Percentiles rank a stretch among this genome's conserved stretches.
Conservation (phyloP, 2,113 vertebrate species). For the Hemibagrus wyckioides region DNA sequence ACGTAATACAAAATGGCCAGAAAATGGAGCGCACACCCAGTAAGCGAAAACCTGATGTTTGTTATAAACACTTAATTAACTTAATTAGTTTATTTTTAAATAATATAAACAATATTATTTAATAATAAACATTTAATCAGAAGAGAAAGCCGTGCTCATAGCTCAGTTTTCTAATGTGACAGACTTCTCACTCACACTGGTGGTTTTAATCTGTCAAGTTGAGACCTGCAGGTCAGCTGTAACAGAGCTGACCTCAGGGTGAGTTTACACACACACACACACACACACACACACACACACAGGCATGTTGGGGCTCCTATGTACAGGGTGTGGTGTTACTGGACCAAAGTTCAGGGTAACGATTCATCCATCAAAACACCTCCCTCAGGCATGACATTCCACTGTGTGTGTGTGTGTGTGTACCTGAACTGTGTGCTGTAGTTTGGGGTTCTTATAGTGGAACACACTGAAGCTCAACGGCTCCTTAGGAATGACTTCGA, state of each 20-base stretch:
- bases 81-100: too few species aligned
- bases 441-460: slow-evolving; percentile 98
- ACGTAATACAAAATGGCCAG: too few species aligned
- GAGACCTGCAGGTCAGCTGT: slow-evolving; percentile 41
- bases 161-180: background rate
- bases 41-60: background rate
- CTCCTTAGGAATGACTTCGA: slow-evolving; percentile 96
- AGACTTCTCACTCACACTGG: slow-evolving; percentile 47
- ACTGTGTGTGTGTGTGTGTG: background rate
- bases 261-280: slow-evolving; percentile 11
- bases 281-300: slow-evolving; percentile 15
- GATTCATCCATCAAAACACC: slow-evolving; percentile 33
- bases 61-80: too few species aligned
- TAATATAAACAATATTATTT: too few species aligned
- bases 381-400: slow-evolving; percentile 43
- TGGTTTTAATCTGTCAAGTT: slow-evolving; percentile 31
- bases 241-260: slow-evolving; percentile 16
- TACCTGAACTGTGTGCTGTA: slow-evolving; percentile 99
- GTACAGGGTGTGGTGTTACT: slow-evolving; percentile 41
- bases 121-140: background rate
- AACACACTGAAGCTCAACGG: slow-evolving; percentile 96
- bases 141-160: background rate
- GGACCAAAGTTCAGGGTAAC: slow-evolving; percentile 39
- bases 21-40: background rate
- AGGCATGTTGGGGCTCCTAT: slow-evolving; percentile 22